Evolutionary conservation across 2,888 invertebrate genomes (phyloP).

Genomic region (Smittia sp.): DNA sequence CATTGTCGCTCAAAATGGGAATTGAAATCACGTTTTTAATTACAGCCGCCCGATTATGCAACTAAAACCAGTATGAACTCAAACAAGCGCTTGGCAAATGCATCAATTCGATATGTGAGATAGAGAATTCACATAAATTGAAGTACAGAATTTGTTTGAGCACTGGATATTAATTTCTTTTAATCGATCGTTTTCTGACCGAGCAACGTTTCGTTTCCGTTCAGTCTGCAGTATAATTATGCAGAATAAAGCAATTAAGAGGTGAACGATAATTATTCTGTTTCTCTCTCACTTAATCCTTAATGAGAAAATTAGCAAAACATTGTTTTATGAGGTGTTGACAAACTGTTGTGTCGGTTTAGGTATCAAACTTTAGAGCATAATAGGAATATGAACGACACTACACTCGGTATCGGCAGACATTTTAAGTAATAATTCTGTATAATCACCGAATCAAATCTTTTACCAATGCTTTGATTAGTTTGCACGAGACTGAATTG

Average conservation of each 20-base stretch:
- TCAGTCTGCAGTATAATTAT: conserved; percentile 24
- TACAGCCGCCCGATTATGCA: not conserved
- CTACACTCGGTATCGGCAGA: no score
- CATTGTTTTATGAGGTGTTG: conserved; percentile 31
- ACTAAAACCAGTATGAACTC: not conserved
- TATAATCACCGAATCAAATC: no score
- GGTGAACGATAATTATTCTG: not conserved
- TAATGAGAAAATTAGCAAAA: conserved; percentile 40
- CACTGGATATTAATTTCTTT: conserved; percentile 30
- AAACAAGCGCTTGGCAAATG: not conserved
- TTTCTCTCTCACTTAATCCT: not conserved
- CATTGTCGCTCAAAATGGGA: not conserved
- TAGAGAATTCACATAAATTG: not conserved
- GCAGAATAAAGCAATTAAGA: conserved; percentile 34
- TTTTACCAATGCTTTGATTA: no score
- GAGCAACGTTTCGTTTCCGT: not conserved
- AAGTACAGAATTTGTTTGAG: conserved; percentile 29
- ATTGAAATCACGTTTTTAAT: not conserved
- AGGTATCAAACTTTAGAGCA: no score
- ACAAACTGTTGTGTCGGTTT: not conserved
- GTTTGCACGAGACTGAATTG: no score
- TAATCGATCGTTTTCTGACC: conserved; percentile 15
- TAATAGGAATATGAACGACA: no score
- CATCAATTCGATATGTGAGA: not conserved
- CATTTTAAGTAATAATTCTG: no score